phyloP scores from a whole-genome alignment of 1,140 invertebrate species.

The Macrotrachela quadricornifera region DNA sequence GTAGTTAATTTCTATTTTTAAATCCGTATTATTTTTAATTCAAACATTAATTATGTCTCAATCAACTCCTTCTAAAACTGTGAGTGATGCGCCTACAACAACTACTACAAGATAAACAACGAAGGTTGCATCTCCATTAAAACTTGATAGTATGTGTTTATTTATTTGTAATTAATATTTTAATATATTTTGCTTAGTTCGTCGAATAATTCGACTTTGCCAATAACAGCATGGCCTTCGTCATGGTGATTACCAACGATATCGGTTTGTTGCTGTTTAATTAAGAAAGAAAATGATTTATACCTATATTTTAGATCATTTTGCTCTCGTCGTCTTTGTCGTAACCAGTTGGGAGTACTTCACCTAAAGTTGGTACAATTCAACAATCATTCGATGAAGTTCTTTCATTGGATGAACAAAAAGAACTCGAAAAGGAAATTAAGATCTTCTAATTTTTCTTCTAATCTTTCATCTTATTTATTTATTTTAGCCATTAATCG shows the following conservation, averaged over 20 bases:
- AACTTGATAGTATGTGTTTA: too few relatives aligned
- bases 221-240: conserved; percentile 91
- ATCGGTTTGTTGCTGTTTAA: conserved; percentile 38
- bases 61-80: too few relatives aligned
- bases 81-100: too few relatives aligned
- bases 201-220: conserved; percentile 74
- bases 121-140: too few relatives aligned
- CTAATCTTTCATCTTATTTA: conserved; percentile 6
- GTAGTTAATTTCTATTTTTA: too few relatives aligned
- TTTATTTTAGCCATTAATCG: conserved; percentile 41
- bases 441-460: too few relatives aligned
- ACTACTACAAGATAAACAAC: too few relatives aligned
- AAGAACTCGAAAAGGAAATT: background rate
- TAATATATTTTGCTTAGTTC: conserved; percentile 42
- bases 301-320: conserved; percentile 45
- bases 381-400: background rate
- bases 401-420: background rate
- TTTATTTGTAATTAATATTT: too few relatives aligned
- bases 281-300: background rate
- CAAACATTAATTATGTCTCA: too few relatives aligned
- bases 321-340: conserved; percentile 62
- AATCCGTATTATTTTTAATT: too few relatives aligned
- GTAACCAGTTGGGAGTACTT: too few relatives aligned
- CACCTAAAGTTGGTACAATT: too few relatives aligned
- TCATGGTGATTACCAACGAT: conserved; percentile 87